phyloP scores from a whole-genome alignment of 2,113 vertebrate genomes.

The Ailuropoda melanoleuca region DNA sequence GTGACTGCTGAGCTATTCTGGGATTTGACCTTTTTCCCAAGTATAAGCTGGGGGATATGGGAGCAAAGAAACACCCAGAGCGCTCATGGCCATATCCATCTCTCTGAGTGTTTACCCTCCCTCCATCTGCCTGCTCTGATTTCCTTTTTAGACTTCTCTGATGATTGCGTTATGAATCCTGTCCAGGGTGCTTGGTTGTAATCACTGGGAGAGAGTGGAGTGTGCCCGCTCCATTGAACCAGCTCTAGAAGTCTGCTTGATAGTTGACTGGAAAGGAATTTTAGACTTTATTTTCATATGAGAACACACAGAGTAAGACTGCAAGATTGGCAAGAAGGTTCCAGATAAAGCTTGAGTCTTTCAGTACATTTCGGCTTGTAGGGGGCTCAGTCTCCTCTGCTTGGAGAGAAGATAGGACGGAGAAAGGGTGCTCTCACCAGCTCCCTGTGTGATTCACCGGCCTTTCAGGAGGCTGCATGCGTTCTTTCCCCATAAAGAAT shows the following conservation, averaged over 20 bases:
- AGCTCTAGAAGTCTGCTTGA: background rate
- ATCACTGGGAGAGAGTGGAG: background rate
- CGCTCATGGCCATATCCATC: background rate
- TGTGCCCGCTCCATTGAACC: background rate
- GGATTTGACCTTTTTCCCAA: background rate
- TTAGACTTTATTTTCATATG: background rate
- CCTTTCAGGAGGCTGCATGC: background rate
- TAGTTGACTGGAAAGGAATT: background rate
- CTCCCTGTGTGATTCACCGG: background rate
- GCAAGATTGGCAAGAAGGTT: background rate
- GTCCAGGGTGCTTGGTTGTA: background rate
- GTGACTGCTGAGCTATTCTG: background rate
- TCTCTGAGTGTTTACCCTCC: background rate
- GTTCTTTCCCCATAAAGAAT: background rate
- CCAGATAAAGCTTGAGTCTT: background rate
- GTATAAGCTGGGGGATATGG: background rate
- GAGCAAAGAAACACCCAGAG: background rate
- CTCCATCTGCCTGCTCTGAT: background rate
- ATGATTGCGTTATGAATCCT: background rate
- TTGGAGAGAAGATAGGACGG: background rate
- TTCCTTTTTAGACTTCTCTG: background rate
- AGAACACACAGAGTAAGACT: background rate
- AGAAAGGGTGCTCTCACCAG: background rate
- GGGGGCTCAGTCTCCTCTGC: background rate
- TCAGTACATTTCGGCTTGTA: background rate